Evolutionary conservation across 2,888 invertebrate genomes (phyloP).

Genomic region (Rotaria socialis): DNA sequence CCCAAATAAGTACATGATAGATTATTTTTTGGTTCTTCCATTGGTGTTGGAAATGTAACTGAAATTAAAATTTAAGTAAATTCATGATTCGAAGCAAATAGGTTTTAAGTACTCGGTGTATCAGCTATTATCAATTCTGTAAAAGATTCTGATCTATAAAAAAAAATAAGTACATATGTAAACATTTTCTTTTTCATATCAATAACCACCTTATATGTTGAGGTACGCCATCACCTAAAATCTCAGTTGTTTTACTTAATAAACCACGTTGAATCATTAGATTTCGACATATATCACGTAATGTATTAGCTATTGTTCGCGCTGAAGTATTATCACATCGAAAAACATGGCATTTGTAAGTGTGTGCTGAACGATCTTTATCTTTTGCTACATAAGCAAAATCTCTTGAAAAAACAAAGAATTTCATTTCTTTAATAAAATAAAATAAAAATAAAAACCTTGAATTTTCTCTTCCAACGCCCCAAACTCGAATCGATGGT

Average conservation of each 20-base stretch:
- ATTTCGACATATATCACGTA: slow-evolving; percentile 76
- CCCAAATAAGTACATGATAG: slow-evolving; percentile 87
- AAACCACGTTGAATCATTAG: slow-evolving; percentile 23
- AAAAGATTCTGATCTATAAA: neutral
- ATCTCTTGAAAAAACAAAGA: slow-evolving; percentile 66
- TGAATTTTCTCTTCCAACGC: slow-evolving; percentile 89
- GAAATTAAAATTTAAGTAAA: neutral
- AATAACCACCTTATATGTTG: neutral
- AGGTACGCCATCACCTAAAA: neutral
- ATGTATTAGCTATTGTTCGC: slow-evolving; percentile 84
- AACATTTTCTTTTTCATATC: neutral
- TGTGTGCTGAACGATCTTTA: slow-evolving; percentile 56
- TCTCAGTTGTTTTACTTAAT: neutral
- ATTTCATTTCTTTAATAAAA: slow-evolving; percentile 43
- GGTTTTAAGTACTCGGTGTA: neutral
- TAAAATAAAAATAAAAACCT: slow-evolving; percentile 64
- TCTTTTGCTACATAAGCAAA: slow-evolving; percentile 95
- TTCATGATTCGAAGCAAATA: neutral
- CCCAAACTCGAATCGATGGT: slow-evolving; percentile 93
- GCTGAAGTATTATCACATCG: slow-evolving; percentile 76
- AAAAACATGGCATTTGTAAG: slow-evolving; percentile 63
- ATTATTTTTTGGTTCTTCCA: slow-evolving; percentile 93
- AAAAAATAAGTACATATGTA: neutral
- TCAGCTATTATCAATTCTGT: neutral
- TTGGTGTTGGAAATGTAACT: slow-evolving; percentile 79